Conservation (phyloP, 2,888 invertebrate genomes). For the Drosophila algonquin region DNA sequence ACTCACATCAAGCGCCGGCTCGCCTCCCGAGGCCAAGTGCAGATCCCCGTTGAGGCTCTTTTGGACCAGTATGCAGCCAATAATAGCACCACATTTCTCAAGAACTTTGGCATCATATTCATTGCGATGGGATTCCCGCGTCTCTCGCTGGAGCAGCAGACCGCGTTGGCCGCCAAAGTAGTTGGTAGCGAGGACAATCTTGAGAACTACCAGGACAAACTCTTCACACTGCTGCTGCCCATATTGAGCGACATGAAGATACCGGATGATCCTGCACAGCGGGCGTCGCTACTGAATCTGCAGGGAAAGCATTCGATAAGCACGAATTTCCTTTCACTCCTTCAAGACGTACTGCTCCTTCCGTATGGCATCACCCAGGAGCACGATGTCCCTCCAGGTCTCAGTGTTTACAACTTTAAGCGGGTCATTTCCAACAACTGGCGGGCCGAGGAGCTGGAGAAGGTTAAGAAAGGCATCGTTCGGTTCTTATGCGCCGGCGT, state of each 20-base stretch:
- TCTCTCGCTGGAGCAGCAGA: conserved; percentile 89
- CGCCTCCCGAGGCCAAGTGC: conserved; percentile 92
- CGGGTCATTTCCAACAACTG: conserved; percentile 89
- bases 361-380: conserved; percentile 86
- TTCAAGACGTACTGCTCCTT: conserved; percentile 92
- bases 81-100: conserved; percentile 87
- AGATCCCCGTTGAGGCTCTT: conserved; percentile 93
- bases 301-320: conserved; percentile 88
- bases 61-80: conserved; percentile 91
- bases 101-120: conserved; percentile 97
- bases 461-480: conserved; percentile 91
- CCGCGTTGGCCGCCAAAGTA: conserved; percentile 89
- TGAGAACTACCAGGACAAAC: conserved; percentile 92
- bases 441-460: conserved; percentile 92
- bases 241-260: conserved; percentile 89
- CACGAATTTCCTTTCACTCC: conserved; percentile 87
- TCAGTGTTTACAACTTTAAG: conserved; percentile 91
- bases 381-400: conserved; percentile 88
- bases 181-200: conserved; percentile 92
- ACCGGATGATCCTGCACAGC: conserved; percentile 86
- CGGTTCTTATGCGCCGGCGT: conserved; percentile 92
- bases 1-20: conserved; percentile 96
- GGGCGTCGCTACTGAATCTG: conserved; percentile 88
- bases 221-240: conserved; percentile 92
- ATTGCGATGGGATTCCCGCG: conserved; percentile 96